A percentile compares a stretch with the other conserved stretches of the same genome.
These are phyloP conservation scores for Manis crassicaudata DNA, from an alignment of 2,797 vertebrate species.

Conservation along the genomic window DNA sequence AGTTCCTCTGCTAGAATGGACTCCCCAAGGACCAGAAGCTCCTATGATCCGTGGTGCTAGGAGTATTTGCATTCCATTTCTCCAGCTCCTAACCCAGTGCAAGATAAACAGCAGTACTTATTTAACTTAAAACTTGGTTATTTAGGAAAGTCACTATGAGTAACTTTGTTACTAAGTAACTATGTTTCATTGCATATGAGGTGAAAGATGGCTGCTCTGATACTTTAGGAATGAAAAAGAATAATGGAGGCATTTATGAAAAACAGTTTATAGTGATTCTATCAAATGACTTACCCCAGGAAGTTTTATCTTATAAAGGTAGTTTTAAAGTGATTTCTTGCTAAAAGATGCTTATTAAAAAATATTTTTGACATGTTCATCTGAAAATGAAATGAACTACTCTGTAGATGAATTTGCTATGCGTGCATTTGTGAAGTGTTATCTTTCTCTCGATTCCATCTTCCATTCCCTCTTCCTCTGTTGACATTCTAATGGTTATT, in stretches of 20 bases:
- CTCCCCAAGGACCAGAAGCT: neutral
- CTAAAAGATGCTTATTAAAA: neutral
- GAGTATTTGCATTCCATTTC: neutral
- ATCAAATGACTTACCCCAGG: neutral
- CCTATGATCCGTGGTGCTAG: neutral
- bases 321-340: conserved; percentile 54
- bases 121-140: neutral
- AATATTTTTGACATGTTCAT: neutral
- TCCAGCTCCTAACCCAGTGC: neutral
- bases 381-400: neutral
- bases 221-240: neutral
- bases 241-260: neutral
- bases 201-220: neutral
- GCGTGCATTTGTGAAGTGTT: neutral
- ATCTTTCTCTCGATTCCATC: neutral
- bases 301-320: neutral
- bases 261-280: neutral
- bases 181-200: neutral
- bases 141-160: neutral
- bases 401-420: neutral
- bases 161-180: neutral
- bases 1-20: neutral
- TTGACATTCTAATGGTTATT: neutral
- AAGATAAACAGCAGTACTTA: neutral
- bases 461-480: conserved; percentile 6